A percentile compares a stretch with the other conserved stretches of the same genome.
Evolutionary conservation across 2,888 invertebrate genomes (phyloP).

Genomic region (Parnassius orleans): DNA sequence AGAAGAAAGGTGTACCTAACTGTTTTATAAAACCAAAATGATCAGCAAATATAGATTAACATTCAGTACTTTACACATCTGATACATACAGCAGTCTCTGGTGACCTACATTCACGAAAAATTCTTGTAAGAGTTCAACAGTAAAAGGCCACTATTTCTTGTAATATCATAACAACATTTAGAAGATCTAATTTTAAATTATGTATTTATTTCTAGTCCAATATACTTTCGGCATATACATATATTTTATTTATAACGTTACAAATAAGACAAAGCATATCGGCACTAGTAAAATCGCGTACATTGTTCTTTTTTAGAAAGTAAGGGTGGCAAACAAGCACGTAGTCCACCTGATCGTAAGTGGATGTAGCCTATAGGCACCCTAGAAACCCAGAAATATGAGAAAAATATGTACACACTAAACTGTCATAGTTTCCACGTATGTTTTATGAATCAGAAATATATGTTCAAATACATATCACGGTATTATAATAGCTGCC

Average conservation of each 20-base stretch:
- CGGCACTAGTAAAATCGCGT: neutral
- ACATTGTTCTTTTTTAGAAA: neutral
- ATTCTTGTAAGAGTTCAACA: constrained; percentile 10
- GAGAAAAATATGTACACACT: too few species aligned
- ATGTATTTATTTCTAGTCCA: neutral
- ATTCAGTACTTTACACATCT: neutral
- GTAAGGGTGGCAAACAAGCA: too few species aligned
- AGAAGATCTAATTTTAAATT: constrained; percentile 11
- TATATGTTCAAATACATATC: neutral
- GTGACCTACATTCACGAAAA: neutral
- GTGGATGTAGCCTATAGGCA: too few species aligned
- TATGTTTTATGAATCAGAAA: too few species aligned
- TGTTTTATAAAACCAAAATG: neutral
- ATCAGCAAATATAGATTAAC: neutral
- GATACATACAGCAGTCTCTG: neutral
- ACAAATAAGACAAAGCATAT: neutral
- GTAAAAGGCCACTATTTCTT: constrained; percentile 24
- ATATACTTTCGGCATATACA: constrained; percentile 4
- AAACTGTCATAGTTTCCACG: too few species aligned
- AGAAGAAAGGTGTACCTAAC: neutral
- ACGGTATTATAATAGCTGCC: neutral
- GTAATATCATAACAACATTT: constrained; percentile 29
- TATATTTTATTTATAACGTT: neutral
- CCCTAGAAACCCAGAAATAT: too few species aligned
- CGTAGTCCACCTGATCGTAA: too few species aligned